These are phyloP conservation scores for Pseudochirops corinnae DNA, from an alignment of 2,797 vertebrate genomes.

Conservation along the genomic window DNA sequence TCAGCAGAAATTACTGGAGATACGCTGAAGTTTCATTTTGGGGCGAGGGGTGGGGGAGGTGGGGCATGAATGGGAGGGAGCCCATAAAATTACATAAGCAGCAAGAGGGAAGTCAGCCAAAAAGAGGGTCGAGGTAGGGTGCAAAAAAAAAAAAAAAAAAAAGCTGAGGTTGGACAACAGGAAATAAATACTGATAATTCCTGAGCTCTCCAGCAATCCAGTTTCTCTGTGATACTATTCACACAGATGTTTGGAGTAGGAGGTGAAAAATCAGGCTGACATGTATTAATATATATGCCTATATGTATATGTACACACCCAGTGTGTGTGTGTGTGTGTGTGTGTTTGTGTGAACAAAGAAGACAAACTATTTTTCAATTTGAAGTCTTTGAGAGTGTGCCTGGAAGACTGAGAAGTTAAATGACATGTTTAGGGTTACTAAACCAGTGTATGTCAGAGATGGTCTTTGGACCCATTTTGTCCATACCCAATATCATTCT, in stretches of 20 bases:
- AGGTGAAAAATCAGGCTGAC: neutral
- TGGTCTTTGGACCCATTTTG: neutral
- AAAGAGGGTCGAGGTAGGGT: neutral
- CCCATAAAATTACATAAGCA: neutral
- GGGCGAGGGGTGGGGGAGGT: accelerated
- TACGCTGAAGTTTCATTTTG: neutral
- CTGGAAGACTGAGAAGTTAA: neutral
- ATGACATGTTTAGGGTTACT: neutral
- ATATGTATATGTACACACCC: too few relatives aligned
- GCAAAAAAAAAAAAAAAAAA: neutral
- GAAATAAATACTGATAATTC: neutral
- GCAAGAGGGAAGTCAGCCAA: neutral
- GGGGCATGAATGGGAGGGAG: neutral
- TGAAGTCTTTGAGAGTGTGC: neutral
- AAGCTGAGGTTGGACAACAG: neutral
- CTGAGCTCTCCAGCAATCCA: neutral
- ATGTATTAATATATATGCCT: neutral
- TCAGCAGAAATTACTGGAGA: slow-evolving; percentile 6
- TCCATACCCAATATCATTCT: neutral
- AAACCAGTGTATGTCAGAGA: neutral
- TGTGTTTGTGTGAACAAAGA: neutral
- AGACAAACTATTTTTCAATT: neutral
- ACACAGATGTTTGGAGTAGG: neutral
- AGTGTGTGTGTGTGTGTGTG: too few relatives aligned
- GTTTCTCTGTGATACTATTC: neutral